phyloP scores from a whole-genome alignment of 2,888 invertebrate species.

The Drosophila mimica region DNA sequence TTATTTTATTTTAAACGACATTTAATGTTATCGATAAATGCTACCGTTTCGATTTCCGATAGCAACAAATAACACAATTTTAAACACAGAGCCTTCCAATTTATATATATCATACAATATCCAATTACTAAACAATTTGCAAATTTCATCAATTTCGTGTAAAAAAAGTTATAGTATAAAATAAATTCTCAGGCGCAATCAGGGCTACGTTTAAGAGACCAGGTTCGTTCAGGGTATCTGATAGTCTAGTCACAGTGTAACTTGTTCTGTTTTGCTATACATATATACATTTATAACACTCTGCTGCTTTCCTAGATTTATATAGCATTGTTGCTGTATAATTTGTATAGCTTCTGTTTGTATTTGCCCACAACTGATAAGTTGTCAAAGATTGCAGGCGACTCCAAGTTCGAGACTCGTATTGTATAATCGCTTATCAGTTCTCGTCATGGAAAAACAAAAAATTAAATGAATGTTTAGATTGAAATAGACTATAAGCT shows the following conservation, averaged over 20 bases:
- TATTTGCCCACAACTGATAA: conserved; percentile 47
- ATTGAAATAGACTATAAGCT: conserved; percentile 15
- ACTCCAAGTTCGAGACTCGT: conserved; percentile 13
- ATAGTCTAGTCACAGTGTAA: not conserved
- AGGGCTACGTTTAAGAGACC: not conserved
- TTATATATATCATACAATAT: not conserved
- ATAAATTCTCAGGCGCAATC: not conserved
- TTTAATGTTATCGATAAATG: not conserved
- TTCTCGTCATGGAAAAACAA: conserved; percentile 5
- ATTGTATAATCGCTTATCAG: conserved; percentile 59
- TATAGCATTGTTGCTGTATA: not conserved
- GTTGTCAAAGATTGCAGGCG: conserved; percentile 46
- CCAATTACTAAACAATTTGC: not conserved
- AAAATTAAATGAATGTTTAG: conserved; percentile 24
- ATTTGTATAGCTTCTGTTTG: not conserved
- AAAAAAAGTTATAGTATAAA: not conserved
- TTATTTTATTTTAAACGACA: not conserved
- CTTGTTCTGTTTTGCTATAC: not conserved
- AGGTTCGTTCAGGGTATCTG: not conserved
- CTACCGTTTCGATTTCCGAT: not conserved
- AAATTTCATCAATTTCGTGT: not conserved
- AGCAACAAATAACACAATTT: not conserved
- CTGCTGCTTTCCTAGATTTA: not conserved
- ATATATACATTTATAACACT: not conserved
- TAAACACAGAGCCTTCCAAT: not conserved